phyloP scores from a whole-genome alignment of 2,113 vertebrate species.

The Pongo pygmaeus region DNA sequence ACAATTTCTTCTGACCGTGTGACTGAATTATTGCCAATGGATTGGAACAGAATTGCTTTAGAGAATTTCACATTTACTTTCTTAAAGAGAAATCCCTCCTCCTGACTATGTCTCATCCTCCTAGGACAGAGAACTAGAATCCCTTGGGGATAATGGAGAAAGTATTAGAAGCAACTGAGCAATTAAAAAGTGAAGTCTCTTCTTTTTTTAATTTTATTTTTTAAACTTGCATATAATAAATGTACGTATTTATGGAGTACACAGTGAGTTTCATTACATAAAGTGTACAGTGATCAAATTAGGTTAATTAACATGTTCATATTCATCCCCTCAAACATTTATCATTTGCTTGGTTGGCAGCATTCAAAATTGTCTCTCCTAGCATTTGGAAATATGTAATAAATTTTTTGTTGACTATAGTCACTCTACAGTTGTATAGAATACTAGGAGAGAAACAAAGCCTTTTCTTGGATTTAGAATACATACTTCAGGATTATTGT shows the following conservation, averaged over 20 bases:
- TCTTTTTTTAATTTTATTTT: neutral
- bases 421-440: neutral
- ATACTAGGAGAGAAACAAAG: neutral
- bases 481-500: neutral
- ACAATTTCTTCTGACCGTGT: neutral
- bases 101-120: neutral
- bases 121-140: neutral
- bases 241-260: neutral
- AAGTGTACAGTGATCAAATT: neutral
- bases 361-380: neutral
- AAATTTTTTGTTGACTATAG: neutral
- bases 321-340: neutral
- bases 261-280: neutral
- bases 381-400: neutral
- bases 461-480: neutral
- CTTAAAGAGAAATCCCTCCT: neutral
- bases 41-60: neutral
- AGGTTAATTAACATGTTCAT: neutral
- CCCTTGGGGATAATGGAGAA: neutral
- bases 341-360: neutral
- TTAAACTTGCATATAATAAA: neutral
- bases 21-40: neutral
- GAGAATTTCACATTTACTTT: neutral
- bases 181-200: neutral
- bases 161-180: neutral